Percentiles rank a stretch among this genome's conserved stretches.
These are phyloP conservation scores for Apostichopus californicus DNA, from an alignment of 35 echinoderm and acorn worm species.

Conservation along the genomic window DNA sequence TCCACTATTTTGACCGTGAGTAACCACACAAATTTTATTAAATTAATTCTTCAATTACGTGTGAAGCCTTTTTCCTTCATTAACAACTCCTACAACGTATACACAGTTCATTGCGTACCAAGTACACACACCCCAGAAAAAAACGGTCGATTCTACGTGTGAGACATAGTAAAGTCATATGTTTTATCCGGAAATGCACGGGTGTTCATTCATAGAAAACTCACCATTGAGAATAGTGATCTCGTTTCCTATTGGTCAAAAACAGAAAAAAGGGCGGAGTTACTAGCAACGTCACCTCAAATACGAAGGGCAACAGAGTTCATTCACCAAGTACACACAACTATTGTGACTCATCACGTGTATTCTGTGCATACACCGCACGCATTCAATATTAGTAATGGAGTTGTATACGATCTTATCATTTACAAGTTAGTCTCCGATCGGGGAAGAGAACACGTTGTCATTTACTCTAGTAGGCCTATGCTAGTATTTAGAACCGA, in stretches of 20 bases:
- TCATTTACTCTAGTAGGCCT: neutral
- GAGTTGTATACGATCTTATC: neutral
- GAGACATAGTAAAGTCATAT: constrained; percentile 62
- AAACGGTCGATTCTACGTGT: neutral
- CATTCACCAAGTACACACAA: constrained; percentile 51
- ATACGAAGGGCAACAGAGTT: constrained; percentile 60
- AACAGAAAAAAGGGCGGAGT: neutral
- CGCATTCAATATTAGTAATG: constrained; percentile 30
- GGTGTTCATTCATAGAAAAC: constrained; percentile 63
- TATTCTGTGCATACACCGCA: neutral
- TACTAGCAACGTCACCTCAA: constrained; percentile 13
- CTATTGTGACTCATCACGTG: constrained; percentile 62
- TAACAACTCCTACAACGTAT: neutral
- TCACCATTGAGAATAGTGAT: neutral
- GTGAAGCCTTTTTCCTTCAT: constrained; percentile 15
- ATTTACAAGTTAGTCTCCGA: constrained; percentile 19
- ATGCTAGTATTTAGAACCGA: neutral
- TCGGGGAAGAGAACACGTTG: neutral
- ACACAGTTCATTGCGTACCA: constrained; percentile 21
- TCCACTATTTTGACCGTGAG: constrained; percentile 37
- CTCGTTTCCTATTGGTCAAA: constrained; percentile 5
- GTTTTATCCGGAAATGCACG: constrained; percentile 58
- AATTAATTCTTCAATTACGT: constrained; percentile 53
- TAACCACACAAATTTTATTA: constrained; percentile 40
- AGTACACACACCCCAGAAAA: neutral